Evolutionary conservation across 2,113 vertebrate species (phyloP).

Genomic region (Leuciscus idus): DNA sequence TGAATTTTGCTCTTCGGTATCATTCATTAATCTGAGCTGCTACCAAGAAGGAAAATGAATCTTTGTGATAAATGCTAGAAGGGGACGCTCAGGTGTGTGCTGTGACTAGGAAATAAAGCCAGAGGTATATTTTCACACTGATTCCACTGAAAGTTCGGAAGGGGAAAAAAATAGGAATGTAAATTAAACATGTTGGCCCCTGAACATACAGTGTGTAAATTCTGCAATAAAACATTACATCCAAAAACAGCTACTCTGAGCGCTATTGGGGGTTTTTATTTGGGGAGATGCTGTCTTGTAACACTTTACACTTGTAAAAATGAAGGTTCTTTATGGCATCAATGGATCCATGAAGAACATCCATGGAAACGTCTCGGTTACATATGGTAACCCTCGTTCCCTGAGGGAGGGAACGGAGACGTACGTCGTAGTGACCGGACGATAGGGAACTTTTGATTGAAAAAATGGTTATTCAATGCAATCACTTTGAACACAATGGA

Average conservation of each 20-base stretch:
- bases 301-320: background rate
- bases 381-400: too few species aligned
- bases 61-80: slow-evolving; percentile 38
- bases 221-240: background rate
- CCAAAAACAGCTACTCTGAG: background rate
- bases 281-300: background rate
- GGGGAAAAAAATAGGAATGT: background rate
- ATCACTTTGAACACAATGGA: too few species aligned
- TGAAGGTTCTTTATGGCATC: too few species aligned
- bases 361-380: too few species aligned
- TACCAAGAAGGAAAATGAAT: slow-evolving; percentile 19
- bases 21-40: slow-evolving; percentile 42
- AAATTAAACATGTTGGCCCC: background rate
- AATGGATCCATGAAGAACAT: too few species aligned
- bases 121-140: background rate
- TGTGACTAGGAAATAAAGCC: slow-evolving; percentile 32
- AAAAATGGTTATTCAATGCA: too few species aligned
- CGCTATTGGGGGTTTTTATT: background rate
- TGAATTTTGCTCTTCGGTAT: slow-evolving; percentile 6
- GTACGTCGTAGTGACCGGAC: too few species aligned
- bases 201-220: background rate
- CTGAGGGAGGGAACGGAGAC: too few species aligned
- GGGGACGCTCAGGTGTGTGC: slow-evolving; percentile 21
- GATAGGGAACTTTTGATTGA: too few species aligned
- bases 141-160: background rate